These are phyloP conservation scores for Ambastaia sidthimunki DNA, from an alignment of 2,797 vertebrate species.

Conservation along the genomic window DNA sequence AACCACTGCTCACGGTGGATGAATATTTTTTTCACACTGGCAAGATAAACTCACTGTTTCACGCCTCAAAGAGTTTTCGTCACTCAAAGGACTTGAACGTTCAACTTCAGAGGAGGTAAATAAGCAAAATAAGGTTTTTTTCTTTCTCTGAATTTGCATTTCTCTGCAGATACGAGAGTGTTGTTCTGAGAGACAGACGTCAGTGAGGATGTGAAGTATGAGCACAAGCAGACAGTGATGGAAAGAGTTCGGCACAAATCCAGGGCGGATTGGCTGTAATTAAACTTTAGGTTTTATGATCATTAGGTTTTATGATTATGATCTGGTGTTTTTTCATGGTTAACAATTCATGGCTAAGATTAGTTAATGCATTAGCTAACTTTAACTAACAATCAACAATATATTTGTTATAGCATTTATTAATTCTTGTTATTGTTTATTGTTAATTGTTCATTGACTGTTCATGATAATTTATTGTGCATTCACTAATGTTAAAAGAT, in stretches of 20 bases:
- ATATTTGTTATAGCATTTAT: too few species aligned
- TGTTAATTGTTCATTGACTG: too few species aligned
- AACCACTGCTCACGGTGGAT: constrained; percentile 13
- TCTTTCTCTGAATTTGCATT: not conserved
- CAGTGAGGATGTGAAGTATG: constrained; percentile 90
- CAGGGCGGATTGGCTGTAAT: constrained; percentile 77
- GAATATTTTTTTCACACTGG: not conserved
- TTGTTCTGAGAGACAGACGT: constrained; percentile 95
- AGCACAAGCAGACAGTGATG: constrained; percentile 85
- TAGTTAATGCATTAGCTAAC: too few species aligned
- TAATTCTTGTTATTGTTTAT: too few species aligned
- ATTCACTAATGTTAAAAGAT: too few species aligned
- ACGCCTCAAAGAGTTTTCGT: constrained; percentile 28
- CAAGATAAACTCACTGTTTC: constrained; percentile 46
- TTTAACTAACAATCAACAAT: too few species aligned
- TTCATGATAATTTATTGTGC: too few species aligned
- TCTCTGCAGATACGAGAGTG: constrained; percentile 78
- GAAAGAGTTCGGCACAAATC: constrained; percentile 86
- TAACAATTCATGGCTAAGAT: too few species aligned
- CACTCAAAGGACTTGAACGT: constrained; percentile 21
- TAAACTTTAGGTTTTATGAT: too few species aligned
- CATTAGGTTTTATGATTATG: too few species aligned
- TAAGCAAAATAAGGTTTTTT: constrained; percentile 32
- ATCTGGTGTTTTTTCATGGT: too few species aligned
- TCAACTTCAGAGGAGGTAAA: constrained; percentile 18